phyloP scores from a whole-genome alignment of 2,888 invertebrate species.

The Allophyes oxyacanthae region DNA sequence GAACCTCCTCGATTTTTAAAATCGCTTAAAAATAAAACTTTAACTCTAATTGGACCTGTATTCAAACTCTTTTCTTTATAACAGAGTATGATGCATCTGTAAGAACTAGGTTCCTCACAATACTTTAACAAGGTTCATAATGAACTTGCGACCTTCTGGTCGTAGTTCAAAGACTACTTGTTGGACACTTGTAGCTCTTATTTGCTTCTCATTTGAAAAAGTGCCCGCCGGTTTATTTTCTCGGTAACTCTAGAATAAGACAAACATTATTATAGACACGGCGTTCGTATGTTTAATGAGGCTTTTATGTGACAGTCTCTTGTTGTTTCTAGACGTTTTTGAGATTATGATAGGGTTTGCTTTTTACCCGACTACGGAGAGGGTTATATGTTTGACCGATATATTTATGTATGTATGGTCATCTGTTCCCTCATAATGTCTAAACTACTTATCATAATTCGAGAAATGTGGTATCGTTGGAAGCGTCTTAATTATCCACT shows the following conservation, averaged over 20 bases:
- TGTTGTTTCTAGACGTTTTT: not conserved
- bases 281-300: constrained; percentile 20
- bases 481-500: too few species aligned
- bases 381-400: too few species aligned
- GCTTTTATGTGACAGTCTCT: constrained; percentile 1
- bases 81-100: too few species aligned
- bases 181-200: constrained; percentile 54
- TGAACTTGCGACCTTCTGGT: constrained; percentile 29
- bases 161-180: constrained; percentile 24
- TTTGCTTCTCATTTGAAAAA: constrained; percentile 55
- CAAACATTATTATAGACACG: constrained; percentile 19
- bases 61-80: too few species aligned
- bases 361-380: too few species aligned
- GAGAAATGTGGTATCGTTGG: too few species aligned
- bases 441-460: too few species aligned
- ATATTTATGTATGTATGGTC: too few species aligned
- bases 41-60: too few species aligned
- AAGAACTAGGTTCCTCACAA: constrained; percentile 10
- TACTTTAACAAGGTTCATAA: constrained; percentile 33
- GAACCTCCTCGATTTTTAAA: too few species aligned
- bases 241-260: constrained; percentile 5
- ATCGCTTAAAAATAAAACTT: too few species aligned
- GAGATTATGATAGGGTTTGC: not conserved
- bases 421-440: too few species aligned
- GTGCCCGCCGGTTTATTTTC: constrained; percentile 34